phyloP scores from a whole-genome alignment of 2,113 vertebrate genomes.

The Haemorhous mexicanus region DNA sequence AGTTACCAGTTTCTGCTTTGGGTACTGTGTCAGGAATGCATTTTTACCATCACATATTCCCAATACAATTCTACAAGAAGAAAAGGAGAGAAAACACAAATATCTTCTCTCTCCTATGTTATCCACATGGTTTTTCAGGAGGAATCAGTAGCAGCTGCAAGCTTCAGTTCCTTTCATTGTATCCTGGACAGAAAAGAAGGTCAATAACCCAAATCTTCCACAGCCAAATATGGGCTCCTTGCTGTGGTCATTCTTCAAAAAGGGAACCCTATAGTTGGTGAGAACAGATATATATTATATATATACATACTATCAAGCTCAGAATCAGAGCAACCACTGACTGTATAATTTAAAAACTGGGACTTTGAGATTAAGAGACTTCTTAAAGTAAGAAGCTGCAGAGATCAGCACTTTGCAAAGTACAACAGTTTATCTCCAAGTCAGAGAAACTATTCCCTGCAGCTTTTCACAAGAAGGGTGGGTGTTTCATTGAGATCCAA shows the following conservation, averaged over 20 bases:
- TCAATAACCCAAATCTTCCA: background rate
- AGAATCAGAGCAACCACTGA: background rate
- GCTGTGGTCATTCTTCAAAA: background rate
- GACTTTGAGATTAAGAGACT: background rate
- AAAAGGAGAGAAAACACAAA: background rate
- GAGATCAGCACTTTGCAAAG: background rate
- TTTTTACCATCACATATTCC: background rate
- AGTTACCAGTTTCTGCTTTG: background rate
- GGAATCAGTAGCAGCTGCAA: background rate
- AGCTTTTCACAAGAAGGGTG: background rate
- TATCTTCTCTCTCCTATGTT: background rate
- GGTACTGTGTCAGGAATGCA: background rate
- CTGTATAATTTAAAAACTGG: background rate
- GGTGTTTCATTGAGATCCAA: background rate
- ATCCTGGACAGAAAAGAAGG: background rate
- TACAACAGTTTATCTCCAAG: background rate
- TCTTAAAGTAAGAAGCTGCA: background rate
- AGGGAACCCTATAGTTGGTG: background rate
- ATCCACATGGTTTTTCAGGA: background rate
- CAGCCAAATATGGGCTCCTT: background rate
- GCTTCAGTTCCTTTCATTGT: background rate
- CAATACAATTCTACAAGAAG: background rate
- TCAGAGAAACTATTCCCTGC: background rate
- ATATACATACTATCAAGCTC: background rate
- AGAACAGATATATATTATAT: background rate